phyloP scores from a whole-genome alignment of 1,140 invertebrate species.

The Camponotus vicinus region DNA sequence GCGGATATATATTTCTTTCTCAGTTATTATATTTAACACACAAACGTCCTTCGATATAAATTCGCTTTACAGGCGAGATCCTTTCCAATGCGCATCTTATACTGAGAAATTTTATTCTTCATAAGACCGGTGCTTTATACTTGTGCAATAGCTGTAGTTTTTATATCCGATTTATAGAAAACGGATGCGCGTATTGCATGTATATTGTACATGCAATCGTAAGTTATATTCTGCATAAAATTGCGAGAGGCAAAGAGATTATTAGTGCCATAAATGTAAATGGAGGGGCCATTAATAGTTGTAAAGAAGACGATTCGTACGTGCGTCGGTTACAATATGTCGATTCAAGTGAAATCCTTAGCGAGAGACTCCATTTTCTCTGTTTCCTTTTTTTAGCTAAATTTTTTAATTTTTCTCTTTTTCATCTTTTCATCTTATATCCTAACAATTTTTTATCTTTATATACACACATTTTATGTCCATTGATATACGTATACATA shows the following conservation, averaged over 20 bases:
- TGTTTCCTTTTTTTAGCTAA: neutral
- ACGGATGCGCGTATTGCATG: neutral
- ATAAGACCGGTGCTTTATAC: constrained; percentile 42
- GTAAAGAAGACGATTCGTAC: constrained; percentile 45
- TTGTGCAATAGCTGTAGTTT: constrained; percentile 49
- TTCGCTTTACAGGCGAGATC: neutral
- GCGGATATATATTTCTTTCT: neutral
- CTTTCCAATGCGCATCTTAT: constrained; percentile 4
- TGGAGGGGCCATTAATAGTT: constrained; percentile 50
- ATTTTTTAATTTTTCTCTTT: neutral
- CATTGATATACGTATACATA: neutral
- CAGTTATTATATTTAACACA: neutral
- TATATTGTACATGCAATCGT: constrained; percentile 17
- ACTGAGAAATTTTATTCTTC: constrained; percentile 10
- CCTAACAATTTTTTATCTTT: constrained; percentile 28
- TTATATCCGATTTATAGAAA: constrained; percentile 11
- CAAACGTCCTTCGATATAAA: constrained; percentile 1
- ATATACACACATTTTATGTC: constrained; percentile 18
- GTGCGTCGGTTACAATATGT: constrained; percentile 20
- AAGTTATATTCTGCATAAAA: constrained; percentile 20
- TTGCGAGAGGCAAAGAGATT: constrained; percentile 20
- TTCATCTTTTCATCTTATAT: constrained; percentile 35
- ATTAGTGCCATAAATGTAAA: constrained; percentile 66
- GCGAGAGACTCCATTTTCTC: constrained; percentile 31
- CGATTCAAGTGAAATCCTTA: neutral